Base-by-base conservation (phyloP, 2,888 invertebrate genomes). In the Dendrolimus pini region DNA sequence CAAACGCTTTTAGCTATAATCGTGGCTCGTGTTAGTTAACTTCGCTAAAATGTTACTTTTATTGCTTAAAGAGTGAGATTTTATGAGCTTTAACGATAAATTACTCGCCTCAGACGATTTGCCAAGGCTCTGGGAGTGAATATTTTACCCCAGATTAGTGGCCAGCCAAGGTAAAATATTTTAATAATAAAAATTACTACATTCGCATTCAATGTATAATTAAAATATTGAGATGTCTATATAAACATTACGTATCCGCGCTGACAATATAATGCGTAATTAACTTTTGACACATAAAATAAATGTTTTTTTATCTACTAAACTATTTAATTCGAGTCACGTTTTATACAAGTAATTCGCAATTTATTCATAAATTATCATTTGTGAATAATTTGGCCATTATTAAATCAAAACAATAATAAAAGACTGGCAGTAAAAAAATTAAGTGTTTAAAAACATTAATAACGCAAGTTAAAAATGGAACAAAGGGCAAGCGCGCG, bases 1-100 rank as follows among this genome's bases (percentile, higher is more conserved):
- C 65, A 65, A 71, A 65, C 71, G 65, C 62, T 68, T 76, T 77
- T 72, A 73, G 75, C 75, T 75, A 82, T 75, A 78, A 83, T 77
- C 67, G 61, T 71, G 72, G 71, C 60, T 71, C 74, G 74, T 75
- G 81, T 82, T 80, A 75, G 74, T 81, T 30, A 81, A 81, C 76
- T 77, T 72, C 68, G 80, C 78, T 86, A 83, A 88, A 87, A 89
- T 88, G 86, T 88, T 88, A 83, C 83, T 80, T 89, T 90, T 88
- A 89, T 81, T 78, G 78, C 85, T 82, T 71, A 71, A 85, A 85
- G 79, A 89, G 86, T 89, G 89, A 85, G 85, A 85, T 82, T 89
- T 89, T 89, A 90, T 74, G 89, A 83, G 80, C 85, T 76, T 86
- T 86, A 77, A 87, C 88, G 87, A 87, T 89, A 88, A 89, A 88